phyloP scores from a whole-genome alignment of 2,113 vertebrate species.

The Grammomys surdaster region DNA sequence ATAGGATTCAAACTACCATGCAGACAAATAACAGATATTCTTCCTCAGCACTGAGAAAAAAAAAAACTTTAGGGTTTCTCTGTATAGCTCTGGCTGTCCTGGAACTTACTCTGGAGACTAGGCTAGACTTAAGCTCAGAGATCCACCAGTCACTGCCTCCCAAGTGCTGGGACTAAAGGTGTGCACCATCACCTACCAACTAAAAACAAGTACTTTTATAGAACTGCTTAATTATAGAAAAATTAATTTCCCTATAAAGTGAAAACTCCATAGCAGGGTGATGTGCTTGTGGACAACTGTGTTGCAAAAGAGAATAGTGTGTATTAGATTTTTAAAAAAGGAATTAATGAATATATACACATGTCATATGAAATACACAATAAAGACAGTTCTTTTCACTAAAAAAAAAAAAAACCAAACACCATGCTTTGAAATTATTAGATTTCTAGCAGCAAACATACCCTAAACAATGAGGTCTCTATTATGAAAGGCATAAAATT shows the following conservation, averaged over 20 bases:
- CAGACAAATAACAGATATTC: conserved; percentile 9
- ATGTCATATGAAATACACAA: neutral
- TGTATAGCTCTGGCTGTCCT: too few species aligned
- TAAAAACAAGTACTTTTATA: neutral
- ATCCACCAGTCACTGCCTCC: too few species aligned
- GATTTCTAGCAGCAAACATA: neutral
- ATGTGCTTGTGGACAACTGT: neutral
- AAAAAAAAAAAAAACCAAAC: neutral
- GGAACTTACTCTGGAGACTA: too few species aligned
- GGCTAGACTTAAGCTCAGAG: too few species aligned
- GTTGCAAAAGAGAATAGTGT: conserved; percentile 19
- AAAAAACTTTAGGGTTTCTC: neutral
- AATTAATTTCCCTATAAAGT: neutral
- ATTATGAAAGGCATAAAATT: neutral
- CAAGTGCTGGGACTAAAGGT: too few species aligned
- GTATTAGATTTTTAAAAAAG: neutral
- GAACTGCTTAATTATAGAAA: neutral
- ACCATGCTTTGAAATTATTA: neutral
- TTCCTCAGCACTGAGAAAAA: neutral
- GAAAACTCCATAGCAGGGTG: neutral
- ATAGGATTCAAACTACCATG: neutral
- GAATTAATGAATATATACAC: neutral
- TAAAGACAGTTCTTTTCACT: conserved; percentile 55
- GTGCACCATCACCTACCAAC: neutral
- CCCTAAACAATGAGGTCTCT: neutral